phyloP scores from a whole-genome alignment of 2,888 invertebrate species.

The Exephanes ischioxanthus region DNA sequence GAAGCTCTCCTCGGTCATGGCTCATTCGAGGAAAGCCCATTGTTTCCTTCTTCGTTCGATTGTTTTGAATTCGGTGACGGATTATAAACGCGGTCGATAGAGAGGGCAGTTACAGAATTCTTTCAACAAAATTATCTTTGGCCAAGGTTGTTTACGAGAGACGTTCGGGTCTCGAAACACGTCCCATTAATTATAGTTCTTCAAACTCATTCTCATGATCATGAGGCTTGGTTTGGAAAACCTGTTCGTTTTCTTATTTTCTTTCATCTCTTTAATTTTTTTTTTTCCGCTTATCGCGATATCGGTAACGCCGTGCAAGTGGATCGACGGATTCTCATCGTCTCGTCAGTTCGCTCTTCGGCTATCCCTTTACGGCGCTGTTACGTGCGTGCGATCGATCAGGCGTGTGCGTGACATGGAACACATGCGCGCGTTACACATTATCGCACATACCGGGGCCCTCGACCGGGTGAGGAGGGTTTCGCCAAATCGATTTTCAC shows the following conservation, averaged over 20 bases:
- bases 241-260: neutral
- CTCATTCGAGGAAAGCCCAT: too few relatives aligned
- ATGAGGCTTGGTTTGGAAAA: too few relatives aligned
- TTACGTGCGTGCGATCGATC: slow-evolving; percentile 57
- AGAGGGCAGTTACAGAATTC: too few relatives aligned
- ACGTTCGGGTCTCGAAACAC: too few relatives aligned
- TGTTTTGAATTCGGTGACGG: too few relatives aligned
- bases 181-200: too few relatives aligned
- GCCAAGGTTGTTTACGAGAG: too few relatives aligned
- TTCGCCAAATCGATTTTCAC: slow-evolving; percentile 54
- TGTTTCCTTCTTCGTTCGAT: too few relatives aligned
- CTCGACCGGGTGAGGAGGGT: slow-evolving; percentile 24
- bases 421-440: slow-evolving; percentile 59
- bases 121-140: too few relatives aligned
- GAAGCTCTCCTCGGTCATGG: too few relatives aligned
- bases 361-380: slow-evolving; percentile 9
- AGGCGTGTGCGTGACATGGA: slow-evolving; percentile 39
- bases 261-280: neutral
- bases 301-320: slow-evolving; percentile 6
- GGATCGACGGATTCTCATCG: slow-evolving; percentile 16
- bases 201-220: too few relatives aligned
- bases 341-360: slow-evolving; percentile 8
- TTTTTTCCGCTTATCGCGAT: neutral
- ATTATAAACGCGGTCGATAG: too few relatives aligned
- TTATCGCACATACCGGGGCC: slow-evolving; percentile 37